These are phyloP conservation scores for Nephrotoma flavescens DNA, from an alignment of 2,888 invertebrate genomes.

Conservation along the genomic window DNA sequence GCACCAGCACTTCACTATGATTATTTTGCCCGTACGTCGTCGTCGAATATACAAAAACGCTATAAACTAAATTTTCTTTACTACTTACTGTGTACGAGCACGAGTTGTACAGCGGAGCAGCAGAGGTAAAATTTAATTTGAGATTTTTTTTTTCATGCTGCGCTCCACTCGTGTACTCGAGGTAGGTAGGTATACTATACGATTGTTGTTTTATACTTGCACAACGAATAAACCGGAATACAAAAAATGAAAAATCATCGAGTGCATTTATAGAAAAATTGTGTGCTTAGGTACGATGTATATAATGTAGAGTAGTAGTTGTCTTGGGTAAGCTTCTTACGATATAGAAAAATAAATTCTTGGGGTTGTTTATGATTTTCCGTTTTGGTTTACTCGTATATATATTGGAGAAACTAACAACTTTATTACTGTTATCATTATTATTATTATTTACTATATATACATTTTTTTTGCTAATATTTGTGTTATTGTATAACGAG, in stretches of 20 bases:
- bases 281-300: background rate
- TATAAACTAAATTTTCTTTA: background rate
- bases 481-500: background rate
- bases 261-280: background rate
- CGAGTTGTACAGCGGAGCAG: background rate
- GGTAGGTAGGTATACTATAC: background rate
- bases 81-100: background rate
- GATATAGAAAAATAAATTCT: background rate
- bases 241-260: background rate
- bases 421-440: background rate
- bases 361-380: background rate
- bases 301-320: background rate
- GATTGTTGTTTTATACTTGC: background rate
- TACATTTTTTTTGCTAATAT: background rate
- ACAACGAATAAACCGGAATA: background rate
- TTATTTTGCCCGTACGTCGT: background rate
- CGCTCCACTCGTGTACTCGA: background rate
- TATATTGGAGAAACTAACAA: background rate
- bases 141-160: background rate
- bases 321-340: background rate
- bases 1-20: background rate
- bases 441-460: background rate
- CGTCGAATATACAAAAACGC: background rate
- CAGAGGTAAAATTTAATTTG: background rate
- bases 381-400: background rate